Base-by-base conservation (phyloP, 1,140 invertebrate genomes). In the Contarinia nasturtii region DNA sequence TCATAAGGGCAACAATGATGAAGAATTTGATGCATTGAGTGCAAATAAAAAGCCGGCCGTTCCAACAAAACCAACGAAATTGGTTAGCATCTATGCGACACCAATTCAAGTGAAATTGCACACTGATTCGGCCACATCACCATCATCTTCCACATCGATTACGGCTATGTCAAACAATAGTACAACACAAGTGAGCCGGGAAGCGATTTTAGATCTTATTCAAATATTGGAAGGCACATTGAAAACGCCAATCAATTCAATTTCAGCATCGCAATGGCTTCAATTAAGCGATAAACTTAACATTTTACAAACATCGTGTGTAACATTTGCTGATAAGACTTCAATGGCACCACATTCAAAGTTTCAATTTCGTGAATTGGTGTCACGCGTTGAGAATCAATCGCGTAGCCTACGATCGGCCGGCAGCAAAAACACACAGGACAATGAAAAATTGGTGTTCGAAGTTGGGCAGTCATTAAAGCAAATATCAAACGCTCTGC, bases 301-400 rank as follows among this genome's bases (percentile, higher is more conserved):
- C 37, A 65, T 82, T 40, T 68, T 90, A 37, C 81, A 86, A 54
- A 74, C 76, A 1, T 79, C 82, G 49, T 90, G 86, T 60, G 68
- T 75, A 36, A 75, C 74, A 37, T 80, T 82, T 47, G 72, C 70
- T 1, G 69, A 71, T 49, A 80, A 82, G 50, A 69, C 68, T 33
- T 74, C 81, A 2, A 80, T 88, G 51, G 78, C 86, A 17, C 83
- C 88, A 15, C 86, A 88, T 57, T 77, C 82, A 21, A 80, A 89
- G 48, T 90, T 94, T 61, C 86, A 89, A 53, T 80, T 91, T 55
- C 78, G 86, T 10, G 88, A 93, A 59, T 67, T 92, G 46, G 73
- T 92, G 3, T 77, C 79, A 0, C 70, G 80, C 8, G 68, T 95
- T 19, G 87, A 92, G 58, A 70, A 72, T 2, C 82, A 90, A 59